Evolutionary conservation across 2,797 vertebrate species (phyloP).

Genomic region (Ciconia nigra): DNA sequence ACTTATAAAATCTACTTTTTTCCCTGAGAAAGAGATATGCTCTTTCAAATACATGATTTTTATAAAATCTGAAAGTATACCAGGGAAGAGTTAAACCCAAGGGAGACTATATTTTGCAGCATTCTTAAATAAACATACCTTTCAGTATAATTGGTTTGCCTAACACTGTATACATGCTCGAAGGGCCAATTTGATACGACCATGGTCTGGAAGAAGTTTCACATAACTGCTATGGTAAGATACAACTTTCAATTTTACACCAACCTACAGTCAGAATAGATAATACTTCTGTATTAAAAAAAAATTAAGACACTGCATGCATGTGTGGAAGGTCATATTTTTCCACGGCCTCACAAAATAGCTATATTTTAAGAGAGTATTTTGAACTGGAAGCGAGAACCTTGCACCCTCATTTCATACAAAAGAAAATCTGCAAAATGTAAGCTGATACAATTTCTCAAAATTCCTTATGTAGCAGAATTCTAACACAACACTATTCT

Average conservation of each 20-base stretch:
- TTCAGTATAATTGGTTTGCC: not conserved
- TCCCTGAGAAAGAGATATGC: fast-evolving
- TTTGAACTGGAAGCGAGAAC: not conserved
- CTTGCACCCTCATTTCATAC: fast-evolving
- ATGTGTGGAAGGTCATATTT: fast-evolving
- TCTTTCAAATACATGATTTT: not conserved
- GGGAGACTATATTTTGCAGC: not conserved
- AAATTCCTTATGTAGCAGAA: not conserved
- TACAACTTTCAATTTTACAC: not conserved
- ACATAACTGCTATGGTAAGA: not conserved
- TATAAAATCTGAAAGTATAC: not conserved
- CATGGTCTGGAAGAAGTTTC: not conserved
- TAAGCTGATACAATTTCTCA: not conserved
- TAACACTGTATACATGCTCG: not conserved
- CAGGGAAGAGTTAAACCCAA: not conserved
- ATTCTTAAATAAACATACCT: not conserved
- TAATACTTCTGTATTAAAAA: not conserved
- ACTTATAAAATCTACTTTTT: fast-evolving
- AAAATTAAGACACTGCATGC: not conserved
- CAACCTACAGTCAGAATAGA: not conserved
- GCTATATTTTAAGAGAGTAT: not conserved
- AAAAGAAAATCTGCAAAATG: not conserved
- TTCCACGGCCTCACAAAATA: not conserved
- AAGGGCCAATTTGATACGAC: not conserved
- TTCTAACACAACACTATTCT: not conserved